Percentiles rank a stretch among this genome's conserved stretches.
Conservation (phyloP, 2,888 invertebrate genomes). For the Diarsia brunnea region DNA sequence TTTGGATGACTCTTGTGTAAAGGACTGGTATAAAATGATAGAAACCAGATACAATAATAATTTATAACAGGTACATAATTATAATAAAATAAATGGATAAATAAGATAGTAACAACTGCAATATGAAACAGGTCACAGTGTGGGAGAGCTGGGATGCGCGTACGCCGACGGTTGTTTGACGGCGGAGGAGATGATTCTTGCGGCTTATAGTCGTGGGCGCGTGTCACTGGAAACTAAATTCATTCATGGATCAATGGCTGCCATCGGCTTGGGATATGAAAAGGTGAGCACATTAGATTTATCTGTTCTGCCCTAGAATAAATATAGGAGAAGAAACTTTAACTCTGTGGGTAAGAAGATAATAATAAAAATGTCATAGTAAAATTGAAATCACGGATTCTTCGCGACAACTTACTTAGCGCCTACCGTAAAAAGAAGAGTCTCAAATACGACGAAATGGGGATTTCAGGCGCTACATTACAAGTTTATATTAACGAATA, state of each 20-base stretch:
- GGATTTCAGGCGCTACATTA: too few relatives aligned
- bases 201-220: slow-evolving; percentile 95
- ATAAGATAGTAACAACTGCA: neutral
- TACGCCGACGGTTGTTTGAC: slow-evolving; percentile 98
- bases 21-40: neutral
- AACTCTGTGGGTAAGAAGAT: neutral
- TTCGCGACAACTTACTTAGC: too few relatives aligned
- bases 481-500: too few relatives aligned
- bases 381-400: too few relatives aligned
- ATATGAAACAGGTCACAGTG: slow-evolving; percentile 94
- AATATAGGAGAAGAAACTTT: neutral
- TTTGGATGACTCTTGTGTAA: neutral
- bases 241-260: slow-evolving; percentile 96
- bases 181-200: slow-evolving; percentile 95
- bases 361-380: too few relatives aligned
- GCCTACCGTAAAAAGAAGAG: too few relatives aligned
- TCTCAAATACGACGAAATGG: too few relatives aligned
- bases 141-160: slow-evolving; percentile 97
- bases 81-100: neutral
- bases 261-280: slow-evolving; percentile 90
- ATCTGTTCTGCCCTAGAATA: neutral
- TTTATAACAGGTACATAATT: neutral
- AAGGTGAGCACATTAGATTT: slow-evolving; percentile 22
- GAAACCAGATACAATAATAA: neutral
- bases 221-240: slow-evolving; percentile 93